Conservation (phyloP, 1,140 invertebrate genomes). For the Drosophila busckii region DNA sequence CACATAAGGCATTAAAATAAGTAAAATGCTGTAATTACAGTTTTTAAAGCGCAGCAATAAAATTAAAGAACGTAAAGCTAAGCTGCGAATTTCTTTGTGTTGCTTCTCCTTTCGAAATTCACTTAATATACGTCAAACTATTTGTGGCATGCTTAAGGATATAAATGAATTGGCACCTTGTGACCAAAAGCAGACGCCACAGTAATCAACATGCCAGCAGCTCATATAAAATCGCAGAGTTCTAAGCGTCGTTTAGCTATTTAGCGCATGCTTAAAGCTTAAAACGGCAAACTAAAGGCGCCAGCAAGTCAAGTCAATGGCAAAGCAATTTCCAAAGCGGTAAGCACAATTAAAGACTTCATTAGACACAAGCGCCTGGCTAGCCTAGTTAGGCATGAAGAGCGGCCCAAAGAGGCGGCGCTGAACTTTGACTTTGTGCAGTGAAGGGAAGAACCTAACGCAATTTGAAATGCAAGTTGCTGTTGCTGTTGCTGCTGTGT, state of each 20-base stretch:
- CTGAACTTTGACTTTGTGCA: no score
- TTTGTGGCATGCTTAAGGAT: no score
- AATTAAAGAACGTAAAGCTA: no score
- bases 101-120: no score
- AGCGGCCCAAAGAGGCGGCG: no score
- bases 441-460: conserved; percentile 32
- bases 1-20: no score
- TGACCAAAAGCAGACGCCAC: no score
- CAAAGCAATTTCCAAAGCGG: conserved; percentile 25
- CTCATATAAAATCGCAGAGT: background rate
- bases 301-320: conserved; percentile 29
- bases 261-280: conserved; percentile 23
- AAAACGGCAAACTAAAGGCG: conserved; percentile 49
- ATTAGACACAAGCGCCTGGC: conserved; percentile 40
- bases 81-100: no score
- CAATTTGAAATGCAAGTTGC: conserved; percentile 47
- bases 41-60: no score
- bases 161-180: no score
- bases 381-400: conserved; percentile 56
- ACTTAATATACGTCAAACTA: no score
- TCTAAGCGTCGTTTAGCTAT: background rate
- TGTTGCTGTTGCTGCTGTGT: conserved; percentile 35
- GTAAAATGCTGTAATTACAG: no score
- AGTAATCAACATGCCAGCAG: conserved; percentile 13
- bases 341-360: conserved; percentile 63